These are phyloP conservation scores for Philopotamus ludificatus DNA, from an alignment of 1,140 invertebrate genomes.

Conservation along the genomic window DNA sequence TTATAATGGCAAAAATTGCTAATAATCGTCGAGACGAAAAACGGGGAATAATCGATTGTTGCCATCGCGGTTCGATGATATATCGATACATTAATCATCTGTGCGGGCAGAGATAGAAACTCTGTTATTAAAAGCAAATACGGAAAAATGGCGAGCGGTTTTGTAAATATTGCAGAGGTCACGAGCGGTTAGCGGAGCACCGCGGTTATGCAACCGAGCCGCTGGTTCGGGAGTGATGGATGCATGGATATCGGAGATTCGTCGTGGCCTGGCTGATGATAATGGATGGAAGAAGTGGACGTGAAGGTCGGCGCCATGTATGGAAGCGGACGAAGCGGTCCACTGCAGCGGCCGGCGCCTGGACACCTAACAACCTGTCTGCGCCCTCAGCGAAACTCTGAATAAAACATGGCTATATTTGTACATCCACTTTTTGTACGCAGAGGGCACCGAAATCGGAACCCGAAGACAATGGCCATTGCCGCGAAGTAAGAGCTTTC, in stretches of 20 bases:
- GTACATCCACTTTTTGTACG: background rate
- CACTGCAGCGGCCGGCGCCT: slow-evolving; percentile 16
- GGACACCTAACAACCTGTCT: slow-evolving; percentile 26
- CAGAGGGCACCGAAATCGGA: background rate
- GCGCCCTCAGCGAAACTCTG: background rate
- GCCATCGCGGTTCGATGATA: too few relatives aligned
- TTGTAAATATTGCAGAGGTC: background rate
- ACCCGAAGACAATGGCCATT: background rate
- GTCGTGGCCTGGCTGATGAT: background rate
- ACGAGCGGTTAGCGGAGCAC: background rate
- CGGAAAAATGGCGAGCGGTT: background rate
- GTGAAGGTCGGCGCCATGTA: slow-evolving; percentile 15
- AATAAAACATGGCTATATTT: slow-evolving; percentile 15
- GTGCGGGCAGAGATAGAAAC: too few relatives aligned
- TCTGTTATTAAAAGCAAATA: background rate
- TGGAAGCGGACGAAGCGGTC: slow-evolving; percentile 1
- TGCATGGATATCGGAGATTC: background rate
- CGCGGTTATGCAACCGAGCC: background rate
- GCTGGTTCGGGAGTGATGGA: too few relatives aligned
- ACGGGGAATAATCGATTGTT: too few relatives aligned
- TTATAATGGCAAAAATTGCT: too few relatives aligned
- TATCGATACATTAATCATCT: too few relatives aligned
- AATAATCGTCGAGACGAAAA: too few relatives aligned
- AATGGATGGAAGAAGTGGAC: slow-evolving; percentile 10
- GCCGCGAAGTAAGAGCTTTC: background rate